Conservation (phyloP, 1,140 invertebrate species). For the Pogonognathellus flavescens region DNA sequence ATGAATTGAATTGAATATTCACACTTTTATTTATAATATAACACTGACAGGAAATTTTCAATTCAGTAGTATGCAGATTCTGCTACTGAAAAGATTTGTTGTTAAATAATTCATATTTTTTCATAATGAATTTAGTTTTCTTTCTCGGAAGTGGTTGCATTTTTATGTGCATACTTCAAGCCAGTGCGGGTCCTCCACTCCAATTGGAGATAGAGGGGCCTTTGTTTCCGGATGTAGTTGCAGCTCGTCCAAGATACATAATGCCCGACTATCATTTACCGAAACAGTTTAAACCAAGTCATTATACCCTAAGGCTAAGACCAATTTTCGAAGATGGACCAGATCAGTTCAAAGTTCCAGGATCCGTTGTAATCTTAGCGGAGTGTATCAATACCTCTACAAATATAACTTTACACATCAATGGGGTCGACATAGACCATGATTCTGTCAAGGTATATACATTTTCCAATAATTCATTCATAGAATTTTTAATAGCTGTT, state of each 20-base stretch:
- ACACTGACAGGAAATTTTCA: too few relatives aligned
- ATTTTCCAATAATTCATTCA: background rate
- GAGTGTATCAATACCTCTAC: background rate
- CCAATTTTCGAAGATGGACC: background rate
- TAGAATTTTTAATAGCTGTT: too few relatives aligned
- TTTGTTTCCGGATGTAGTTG: background rate
- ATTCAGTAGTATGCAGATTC: too few relatives aligned
- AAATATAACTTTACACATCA: background rate
- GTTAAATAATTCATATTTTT: background rate
- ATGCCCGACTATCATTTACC: conserved; percentile 24
- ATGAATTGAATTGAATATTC: too few relatives aligned
- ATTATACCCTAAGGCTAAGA: background rate
- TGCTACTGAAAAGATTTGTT: too few relatives aligned
- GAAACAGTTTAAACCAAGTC: background rate
- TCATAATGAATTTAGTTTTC: background rate
- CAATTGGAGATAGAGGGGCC: background rate
- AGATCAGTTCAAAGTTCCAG: background rate
- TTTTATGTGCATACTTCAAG: background rate
- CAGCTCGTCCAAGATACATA: conserved; percentile 2
- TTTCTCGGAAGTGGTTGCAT: background rate
- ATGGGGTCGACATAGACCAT: background rate
- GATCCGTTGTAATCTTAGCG: background rate
- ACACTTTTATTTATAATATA: too few relatives aligned
- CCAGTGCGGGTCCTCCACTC: background rate
- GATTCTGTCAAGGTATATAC: background rate